Conservation (phyloP, 2,113 vertebrate genomes). For the Chionomys nivalis region DNA sequence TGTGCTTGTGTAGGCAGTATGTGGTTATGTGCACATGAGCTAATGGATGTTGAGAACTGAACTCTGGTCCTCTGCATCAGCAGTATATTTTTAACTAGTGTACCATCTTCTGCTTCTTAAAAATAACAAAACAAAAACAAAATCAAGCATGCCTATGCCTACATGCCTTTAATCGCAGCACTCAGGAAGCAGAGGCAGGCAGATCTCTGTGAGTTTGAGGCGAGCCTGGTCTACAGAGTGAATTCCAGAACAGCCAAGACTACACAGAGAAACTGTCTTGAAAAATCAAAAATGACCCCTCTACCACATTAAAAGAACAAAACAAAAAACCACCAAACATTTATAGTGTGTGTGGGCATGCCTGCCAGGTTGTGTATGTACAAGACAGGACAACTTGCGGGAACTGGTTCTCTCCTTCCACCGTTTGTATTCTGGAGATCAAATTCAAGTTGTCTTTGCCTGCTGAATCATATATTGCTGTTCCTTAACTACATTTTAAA, state of each 20-base stretch:
- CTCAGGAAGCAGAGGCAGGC: background rate
- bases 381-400: background rate
- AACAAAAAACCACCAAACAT: background rate
- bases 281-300: background rate
- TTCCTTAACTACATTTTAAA: constrained; percentile 3
- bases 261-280: background rate
- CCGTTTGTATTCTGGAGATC: background rate
- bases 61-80: background rate
- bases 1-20: background rate
- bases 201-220: background rate
- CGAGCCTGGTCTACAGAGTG: background rate
- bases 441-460: background rate
- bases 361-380: background rate
- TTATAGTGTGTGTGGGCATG: background rate
- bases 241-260: background rate
- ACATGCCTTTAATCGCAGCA: background rate
- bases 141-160: no score
- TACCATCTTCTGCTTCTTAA: background rate
- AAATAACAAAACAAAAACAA: background rate
- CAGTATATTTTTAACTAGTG: background rate
- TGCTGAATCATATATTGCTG: background rate
- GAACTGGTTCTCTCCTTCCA: background rate
- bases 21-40: background rate
- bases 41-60: background rate
- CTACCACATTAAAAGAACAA: background rate